Evolutionary conservation across 2,797 vertebrate genomes (phyloP).

Genomic region (Danionella dracula): DNA sequence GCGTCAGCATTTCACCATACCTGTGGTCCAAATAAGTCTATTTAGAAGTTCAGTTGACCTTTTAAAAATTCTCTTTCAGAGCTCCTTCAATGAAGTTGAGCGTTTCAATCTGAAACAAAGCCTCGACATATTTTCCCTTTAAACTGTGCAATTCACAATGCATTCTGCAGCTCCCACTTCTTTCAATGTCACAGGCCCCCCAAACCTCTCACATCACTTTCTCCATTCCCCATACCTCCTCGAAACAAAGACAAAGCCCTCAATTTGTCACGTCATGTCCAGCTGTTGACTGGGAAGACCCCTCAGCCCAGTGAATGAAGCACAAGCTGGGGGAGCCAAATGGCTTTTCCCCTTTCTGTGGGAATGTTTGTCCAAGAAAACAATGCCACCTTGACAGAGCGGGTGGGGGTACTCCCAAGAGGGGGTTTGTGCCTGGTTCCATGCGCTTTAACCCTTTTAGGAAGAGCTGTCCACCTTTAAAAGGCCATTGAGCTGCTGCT

Average conservation of each 20-base stretch:
- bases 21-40: constrained; percentile 29
- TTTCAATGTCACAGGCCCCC: constrained; percentile 39
- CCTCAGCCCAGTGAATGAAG: constrained; percentile 46
- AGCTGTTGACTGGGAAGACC: constrained; percentile 57
- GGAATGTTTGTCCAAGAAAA: constrained; percentile 61
- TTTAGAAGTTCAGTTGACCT: constrained; percentile 9
- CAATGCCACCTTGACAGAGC: constrained; percentile 45
- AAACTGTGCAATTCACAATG: constrained; percentile 51
- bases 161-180: constrained; percentile 49
- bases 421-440: constrained; percentile 41
- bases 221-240: constrained; percentile 37
- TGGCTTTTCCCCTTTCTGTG: constrained; percentile 57
- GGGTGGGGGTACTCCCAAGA: constrained; percentile 40
- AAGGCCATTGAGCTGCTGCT: constrained; percentile 49
- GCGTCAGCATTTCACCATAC: constrained; percentile 26
- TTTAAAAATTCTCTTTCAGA: constrained; percentile 32
- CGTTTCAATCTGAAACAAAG: constrained; percentile 50
- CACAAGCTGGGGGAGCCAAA: constrained; percentile 51
- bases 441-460: constrained; percentile 52
- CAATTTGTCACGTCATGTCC: constrained; percentile 65
- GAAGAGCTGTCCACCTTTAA: constrained; percentile 52
- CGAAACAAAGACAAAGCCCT: constrained; percentile 55
- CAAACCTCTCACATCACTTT: constrained; percentile 37
- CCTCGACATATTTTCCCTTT: constrained; percentile 46
- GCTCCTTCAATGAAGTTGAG: constrained; percentile 38